Percentiles rank a stretch among this genome's conserved stretches.
Evolutionary conservation across 92 coral and sea anemone species (phyloP).

Genomic region (Actinostola sp.): DNA sequence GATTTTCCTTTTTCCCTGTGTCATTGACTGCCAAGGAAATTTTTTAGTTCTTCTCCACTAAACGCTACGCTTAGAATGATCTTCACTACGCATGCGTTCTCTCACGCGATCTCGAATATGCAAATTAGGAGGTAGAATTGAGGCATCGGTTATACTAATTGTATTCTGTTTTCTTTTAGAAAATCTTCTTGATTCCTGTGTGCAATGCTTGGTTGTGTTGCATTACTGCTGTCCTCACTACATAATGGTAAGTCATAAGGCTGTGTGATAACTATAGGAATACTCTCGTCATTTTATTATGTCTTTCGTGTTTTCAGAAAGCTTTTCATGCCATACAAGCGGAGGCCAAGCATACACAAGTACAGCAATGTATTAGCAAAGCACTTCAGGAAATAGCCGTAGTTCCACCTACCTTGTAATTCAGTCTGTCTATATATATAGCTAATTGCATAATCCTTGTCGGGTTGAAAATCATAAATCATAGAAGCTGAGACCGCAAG

Average conservation of each 20-base stretch:
- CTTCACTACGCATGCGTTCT: background rate
- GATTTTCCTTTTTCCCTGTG: too few species aligned
- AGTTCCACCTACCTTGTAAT: too few species aligned
- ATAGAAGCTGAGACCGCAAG: too few species aligned
- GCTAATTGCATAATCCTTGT: too few species aligned
- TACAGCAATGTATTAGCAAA: constrained; percentile 3
- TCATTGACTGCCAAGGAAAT: too few species aligned
- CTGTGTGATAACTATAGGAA: too few species aligned
- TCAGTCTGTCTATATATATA: too few species aligned
- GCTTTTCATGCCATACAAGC: background rate
- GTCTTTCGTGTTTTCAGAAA: background rate
- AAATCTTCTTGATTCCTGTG: constrained; percentile 15
- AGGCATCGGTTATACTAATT: too few species aligned
- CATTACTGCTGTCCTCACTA: constrained; percentile 5
- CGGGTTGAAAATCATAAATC: too few species aligned
- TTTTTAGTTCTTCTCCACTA: too few species aligned
- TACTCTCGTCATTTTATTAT: background rate
- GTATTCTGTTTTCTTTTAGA: background rate
- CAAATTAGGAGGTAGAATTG: background rate
- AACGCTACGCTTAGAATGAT: background rate
- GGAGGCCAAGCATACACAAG: constrained; percentile 6
- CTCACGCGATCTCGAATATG: background rate
- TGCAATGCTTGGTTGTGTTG: constrained; percentile 15
- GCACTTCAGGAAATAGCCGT: background rate
- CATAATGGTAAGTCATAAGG: constrained; percentile 6